A percentile compares a stretch with the other conserved stretches of the same genome.
phyloP scores from a whole-genome alignment of 2,888 invertebrate species.

The Melikaiella ostensackeni region DNA sequence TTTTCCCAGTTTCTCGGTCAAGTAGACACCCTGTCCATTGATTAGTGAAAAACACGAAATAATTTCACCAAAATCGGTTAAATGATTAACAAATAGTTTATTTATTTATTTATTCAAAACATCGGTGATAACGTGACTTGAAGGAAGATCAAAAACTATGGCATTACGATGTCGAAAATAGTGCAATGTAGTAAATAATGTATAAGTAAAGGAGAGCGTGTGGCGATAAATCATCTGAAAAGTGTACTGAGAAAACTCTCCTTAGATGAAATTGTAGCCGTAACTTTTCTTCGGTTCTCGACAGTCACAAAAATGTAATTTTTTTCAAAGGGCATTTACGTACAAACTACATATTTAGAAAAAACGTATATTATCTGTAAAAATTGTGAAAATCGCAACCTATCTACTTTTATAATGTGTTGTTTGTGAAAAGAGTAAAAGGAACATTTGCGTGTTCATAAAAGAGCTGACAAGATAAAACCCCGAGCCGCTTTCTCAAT shows the following conservation, averaged over 20 bases:
- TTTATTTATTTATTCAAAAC: background rate
- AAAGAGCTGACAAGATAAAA: background rate
- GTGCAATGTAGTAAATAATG: constrained; percentile 56
- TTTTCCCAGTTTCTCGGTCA: too few species aligned
- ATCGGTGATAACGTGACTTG: constrained; percentile 15
- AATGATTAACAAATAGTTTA: too few species aligned
- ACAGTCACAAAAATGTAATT: constrained; percentile 1
- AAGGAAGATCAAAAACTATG: constrained; percentile 6
- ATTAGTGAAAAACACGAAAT: too few species aligned
- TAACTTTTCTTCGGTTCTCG: constrained; percentile 29
- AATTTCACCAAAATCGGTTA: too few species aligned
- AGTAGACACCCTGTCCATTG: too few species aligned
- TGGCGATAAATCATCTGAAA: constrained; percentile 56
- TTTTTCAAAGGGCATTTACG: background rate
- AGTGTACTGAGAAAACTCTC: constrained; percentile 45
- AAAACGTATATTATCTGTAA: background rate
- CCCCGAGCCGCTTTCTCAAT: background rate
- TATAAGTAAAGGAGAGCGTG: constrained; percentile 53
- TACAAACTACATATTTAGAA: background rate
- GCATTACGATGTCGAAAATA: constrained; percentile 11
- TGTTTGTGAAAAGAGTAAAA: background rate
- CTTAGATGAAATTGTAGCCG: constrained; percentile 45
- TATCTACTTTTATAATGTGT: background rate
- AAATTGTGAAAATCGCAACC: background rate
- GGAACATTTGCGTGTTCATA: background rate